Base-by-base conservation (phyloP, 2,888 invertebrate genomes). In the Aproaerema taeniolella region DNA sequence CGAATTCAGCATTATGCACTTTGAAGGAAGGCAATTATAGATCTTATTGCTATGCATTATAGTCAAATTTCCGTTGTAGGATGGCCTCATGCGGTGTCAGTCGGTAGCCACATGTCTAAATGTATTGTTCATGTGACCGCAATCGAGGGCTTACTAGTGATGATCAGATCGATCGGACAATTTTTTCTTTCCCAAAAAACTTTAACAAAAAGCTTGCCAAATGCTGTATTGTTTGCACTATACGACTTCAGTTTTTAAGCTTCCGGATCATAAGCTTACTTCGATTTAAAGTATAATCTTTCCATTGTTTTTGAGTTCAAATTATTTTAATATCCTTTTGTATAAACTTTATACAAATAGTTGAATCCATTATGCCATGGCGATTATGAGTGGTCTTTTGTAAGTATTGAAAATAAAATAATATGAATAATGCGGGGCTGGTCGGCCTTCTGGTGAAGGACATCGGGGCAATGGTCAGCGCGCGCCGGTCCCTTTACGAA, bases 61-160 rank as follows among this genome's bases (percentile, higher is more conserved):
- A 50, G 61, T 52, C 49, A 30, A 63, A 36, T 53, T 33, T 66
- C 1, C 42, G 2, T 46, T 58, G 49, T 13, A 29, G 10, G 66
- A 62, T 65, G 63, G 47, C 42, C 44, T 39, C 43, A 52, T 55
- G 50, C 61, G 57, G 59, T 57, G 62, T 67, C 82, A 71, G 76
- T 72, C 82, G 79, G 79, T 80, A 73, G 83, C 85, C 83, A 82
- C 79, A 75, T 62, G 39, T 62, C 58, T n/a, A n/a, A n/a, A n/a
- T n/a, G 64, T 61, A 79, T 79, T 81, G 78, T 83, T 76, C 70
- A 54, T 68, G 70, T 77, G 80, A 78, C 81, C 82, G 62, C 76
- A 69, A 62, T 54, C 61, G 58, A 62, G 63, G 65, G 58, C 61
- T 62, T 57, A 58, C 61, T 61, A 64, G 70, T 72, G 64, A 74